phyloP scores from a whole-genome alignment of 2,113 vertebrate species.

The Halcyon malimbica region DNA sequence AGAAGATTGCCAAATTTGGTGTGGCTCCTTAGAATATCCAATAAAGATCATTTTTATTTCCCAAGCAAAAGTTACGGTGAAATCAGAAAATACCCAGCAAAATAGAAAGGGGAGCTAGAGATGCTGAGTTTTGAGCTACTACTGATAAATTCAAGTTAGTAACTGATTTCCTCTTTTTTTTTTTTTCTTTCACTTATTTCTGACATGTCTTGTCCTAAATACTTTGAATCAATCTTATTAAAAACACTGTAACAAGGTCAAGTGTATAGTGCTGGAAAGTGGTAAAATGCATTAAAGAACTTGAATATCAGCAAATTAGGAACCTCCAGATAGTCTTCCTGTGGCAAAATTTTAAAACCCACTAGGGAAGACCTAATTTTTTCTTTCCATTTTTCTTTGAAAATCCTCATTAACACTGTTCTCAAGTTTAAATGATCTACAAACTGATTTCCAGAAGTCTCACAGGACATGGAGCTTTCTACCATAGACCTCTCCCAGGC shows the following conservation, averaged over 20 bases:
- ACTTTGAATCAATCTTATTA: neutral
- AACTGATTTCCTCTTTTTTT: neutral
- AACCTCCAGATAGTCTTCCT: neutral
- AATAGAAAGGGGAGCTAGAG: neutral
- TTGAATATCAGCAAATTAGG: neutral
- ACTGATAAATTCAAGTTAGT: neutral
- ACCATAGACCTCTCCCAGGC: neutral
- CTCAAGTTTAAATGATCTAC: neutral
- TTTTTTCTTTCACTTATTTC: neutral
- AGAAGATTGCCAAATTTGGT: neutral
- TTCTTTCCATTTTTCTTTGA: neutral
- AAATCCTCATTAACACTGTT: neutral
- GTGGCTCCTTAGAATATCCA: neutral
- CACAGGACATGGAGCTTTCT: neutral
- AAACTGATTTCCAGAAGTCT: neutral
- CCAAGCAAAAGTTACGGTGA: accelerated
- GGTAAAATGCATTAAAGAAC: neutral
- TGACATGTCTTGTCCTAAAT: neutral
- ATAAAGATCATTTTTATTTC: neutral
- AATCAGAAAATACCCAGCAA: neutral
- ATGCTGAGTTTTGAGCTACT: neutral
- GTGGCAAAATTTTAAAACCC: neutral
- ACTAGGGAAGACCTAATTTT: neutral
- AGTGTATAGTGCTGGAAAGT: neutral
- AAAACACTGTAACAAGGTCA: neutral